Evolutionary conservation across 1,140 invertebrate species (phyloP), one percentile per base, ranked within the genome.

Genomic region (Drosophila nigrodunni): DNA sequence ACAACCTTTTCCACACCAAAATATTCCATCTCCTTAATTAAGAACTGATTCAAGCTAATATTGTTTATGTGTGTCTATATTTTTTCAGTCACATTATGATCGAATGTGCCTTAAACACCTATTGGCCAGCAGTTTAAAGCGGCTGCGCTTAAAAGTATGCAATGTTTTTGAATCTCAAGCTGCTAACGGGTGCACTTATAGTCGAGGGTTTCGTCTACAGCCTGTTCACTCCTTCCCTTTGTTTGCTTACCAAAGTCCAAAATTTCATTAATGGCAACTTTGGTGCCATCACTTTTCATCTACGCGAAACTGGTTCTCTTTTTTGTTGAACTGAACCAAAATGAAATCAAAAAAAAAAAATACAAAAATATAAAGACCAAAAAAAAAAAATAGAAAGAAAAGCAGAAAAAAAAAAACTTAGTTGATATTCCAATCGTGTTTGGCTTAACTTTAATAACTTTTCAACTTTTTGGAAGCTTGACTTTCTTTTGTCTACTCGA

Each of bases 401-500:
- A 43, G 37, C 10, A n/a, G 44, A 9, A 25, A 37, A 11, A 18
- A 11, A 18, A 18, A 18, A 75, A 66, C 73, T 72, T 88, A 79
- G 77, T 87, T 87, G 80, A 69, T 88, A 87, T 87, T 87, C 82
- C 80, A 69, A 69, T 66, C 77, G 83, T 77, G 82, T 80, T 88
- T 88, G 80, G 62, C 74, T 88, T 88, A 88, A 87, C 82, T 87
- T 87, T 87, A 87, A 87, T 87, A 87, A 87, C 82, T 87, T 87
- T 87, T 88, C 62, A 87, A 87, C 83, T 88, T 87, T 66, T 78
- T 21, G 18, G 64, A 66, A 59, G 52, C 46, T 50, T 37, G 76
- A 74, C 68, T 82, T 79, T 66, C 58, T 78, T 76, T 83, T 82
- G 80, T 82, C 80, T 67, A 69, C 69, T 69, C 52, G 69, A 46